Conservation (phyloP, 2,797 vertebrate species). For the Neosilurus mollespiculum region DNA sequence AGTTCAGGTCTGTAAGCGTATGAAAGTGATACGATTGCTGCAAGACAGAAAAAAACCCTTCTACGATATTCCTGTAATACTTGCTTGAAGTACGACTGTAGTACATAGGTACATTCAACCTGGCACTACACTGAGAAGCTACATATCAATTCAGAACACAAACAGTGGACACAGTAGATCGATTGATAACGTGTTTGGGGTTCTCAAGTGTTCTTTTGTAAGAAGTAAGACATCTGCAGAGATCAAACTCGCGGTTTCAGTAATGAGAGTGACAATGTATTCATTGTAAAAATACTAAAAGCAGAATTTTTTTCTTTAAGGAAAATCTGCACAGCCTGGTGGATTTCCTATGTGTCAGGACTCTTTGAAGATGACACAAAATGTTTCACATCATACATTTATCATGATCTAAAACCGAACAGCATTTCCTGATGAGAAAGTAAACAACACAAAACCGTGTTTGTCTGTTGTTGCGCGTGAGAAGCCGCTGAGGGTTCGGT, state of each 20-base stretch:
- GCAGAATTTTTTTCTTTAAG: neutral
- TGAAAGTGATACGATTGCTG: too few relatives aligned
- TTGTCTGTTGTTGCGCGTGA: conserved; percentile 13
- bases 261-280: neutral
- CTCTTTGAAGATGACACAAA: neutral
- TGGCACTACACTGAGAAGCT: neutral
- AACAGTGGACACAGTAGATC: neutral
- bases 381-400: neutral
- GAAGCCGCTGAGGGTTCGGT: conserved; percentile 14
- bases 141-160: neutral
- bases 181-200: neutral
- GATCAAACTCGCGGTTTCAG: neutral
- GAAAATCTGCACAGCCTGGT: neutral
- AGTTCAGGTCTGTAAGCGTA: too few relatives aligned
- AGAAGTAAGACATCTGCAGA: neutral
- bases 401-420: neutral
- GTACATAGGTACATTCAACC: neutral
- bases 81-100: too few relatives aligned
- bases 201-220: neutral
- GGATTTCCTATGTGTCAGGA: too few relatives aligned
- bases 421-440: neutral
- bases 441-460: neutral
- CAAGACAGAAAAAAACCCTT: too few relatives aligned
- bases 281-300: neutral
- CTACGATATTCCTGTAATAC: too few relatives aligned